Percentiles rank a stretch among this genome's conserved stretches.
These are phyloP conservation scores for Cephus spinipes DNA, from an alignment of 2,888 invertebrate genomes.

Conservation along the genomic window DNA sequence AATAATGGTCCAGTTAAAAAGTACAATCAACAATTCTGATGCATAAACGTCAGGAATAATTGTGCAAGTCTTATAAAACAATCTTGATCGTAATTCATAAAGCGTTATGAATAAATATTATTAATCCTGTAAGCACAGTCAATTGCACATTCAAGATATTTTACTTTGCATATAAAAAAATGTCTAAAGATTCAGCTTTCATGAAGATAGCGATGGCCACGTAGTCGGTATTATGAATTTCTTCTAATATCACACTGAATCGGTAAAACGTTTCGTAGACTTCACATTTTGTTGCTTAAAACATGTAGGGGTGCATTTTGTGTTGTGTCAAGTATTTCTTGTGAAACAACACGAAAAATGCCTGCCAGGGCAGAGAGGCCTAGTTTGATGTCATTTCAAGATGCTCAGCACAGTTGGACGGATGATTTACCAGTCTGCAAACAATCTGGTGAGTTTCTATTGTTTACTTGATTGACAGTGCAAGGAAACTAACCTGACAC, in stretches of 20 bases:
- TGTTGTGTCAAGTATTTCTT: not conserved
- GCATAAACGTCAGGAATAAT: not conserved
- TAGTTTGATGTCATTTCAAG: constrained; percentile 61
- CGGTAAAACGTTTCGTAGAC: not conserved
- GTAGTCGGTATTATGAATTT: not conserved
- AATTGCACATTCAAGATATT: constrained; percentile 18
- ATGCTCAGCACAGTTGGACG: constrained; percentile 76
- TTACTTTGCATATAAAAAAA: constrained; percentile 33
- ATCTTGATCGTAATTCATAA: not conserved
- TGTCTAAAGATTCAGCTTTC: constrained; percentile 1
- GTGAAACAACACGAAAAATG: constrained; percentile 44
- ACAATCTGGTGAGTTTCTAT: constrained; percentile 72
- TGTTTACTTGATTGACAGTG: constrained; percentile 11
- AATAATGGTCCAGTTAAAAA: not conserved
- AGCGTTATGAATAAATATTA: too few relatives aligned
- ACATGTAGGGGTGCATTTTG: not conserved
- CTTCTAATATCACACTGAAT: not conserved
- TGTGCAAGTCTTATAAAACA: not conserved
- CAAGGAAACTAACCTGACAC: too few relatives aligned
- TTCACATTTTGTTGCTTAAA: not conserved
- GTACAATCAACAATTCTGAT: not conserved
- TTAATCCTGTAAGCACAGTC: not conserved
- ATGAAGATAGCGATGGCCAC: not conserved
- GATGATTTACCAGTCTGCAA: constrained; percentile 89
- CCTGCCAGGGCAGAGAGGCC: constrained; percentile 58